A percentile compares a stretch with the other conserved stretches of the same genome.
phyloP scores from a whole-genome alignment of 2,797 vertebrate species.

The Pogonophryne albipinna region DNA sequence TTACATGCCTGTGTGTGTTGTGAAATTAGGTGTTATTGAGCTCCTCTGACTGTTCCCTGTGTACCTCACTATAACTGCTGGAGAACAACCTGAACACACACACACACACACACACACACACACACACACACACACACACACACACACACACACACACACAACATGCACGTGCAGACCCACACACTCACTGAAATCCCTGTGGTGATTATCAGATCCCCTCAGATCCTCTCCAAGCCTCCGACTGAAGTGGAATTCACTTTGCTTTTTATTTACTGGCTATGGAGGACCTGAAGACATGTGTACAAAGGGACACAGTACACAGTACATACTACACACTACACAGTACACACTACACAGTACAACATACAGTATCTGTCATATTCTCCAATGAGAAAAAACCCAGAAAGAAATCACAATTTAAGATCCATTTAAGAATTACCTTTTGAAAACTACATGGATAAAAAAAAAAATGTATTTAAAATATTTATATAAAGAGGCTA shows the following conservation, averaged over 20 bases:
- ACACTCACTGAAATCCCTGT: constrained; percentile 87
- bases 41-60: constrained; percentile 56
- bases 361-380: background rate
- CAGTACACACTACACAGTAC: background rate
- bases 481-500: too few species aligned
- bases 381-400: background rate
- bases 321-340: too few species aligned
- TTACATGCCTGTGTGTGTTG: constrained; percentile 18
- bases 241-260: constrained; percentile 95
- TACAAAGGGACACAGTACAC: background rate
- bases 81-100: constrained; percentile 39
- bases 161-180: constrained; percentile 25
- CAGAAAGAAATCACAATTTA: too few species aligned
- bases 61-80: constrained; percentile 50
- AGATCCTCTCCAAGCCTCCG: constrained; percentile 93
- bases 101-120: constrained; percentile 63
- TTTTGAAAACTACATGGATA: too few species aligned
- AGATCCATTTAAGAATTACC: too few species aligned
- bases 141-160: constrained; percentile 31
- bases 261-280: constrained; percentile 96
- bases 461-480: too few species aligned
- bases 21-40: constrained; percentile 62
- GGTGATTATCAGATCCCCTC: constrained; percentile 95
- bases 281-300: constrained; percentile 72
- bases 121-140: constrained; percentile 62